Percentiles rank a stretch among this genome's conserved stretches.
phyloP scores from a whole-genome alignment of 1,140 invertebrate species.

The Spodoptera litura region DNA sequence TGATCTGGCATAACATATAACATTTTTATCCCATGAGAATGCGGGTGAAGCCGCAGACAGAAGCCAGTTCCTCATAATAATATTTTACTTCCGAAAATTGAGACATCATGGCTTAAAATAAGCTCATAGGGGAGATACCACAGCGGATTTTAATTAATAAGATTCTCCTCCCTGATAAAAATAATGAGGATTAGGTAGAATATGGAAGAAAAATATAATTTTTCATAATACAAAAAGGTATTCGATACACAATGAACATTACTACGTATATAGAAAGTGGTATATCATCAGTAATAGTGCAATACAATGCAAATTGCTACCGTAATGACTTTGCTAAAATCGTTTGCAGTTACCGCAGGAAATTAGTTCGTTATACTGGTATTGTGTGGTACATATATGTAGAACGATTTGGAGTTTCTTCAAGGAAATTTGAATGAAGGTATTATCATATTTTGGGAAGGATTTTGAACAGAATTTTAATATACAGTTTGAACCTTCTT shows the following conservation, averaged over 20 bases:
- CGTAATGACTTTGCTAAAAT: slow-evolving; percentile 30
- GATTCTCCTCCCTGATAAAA: too few relatives aligned
- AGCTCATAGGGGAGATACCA: too few relatives aligned
- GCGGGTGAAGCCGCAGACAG: too few relatives aligned
- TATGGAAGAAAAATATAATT: background rate
- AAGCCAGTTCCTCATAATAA: too few relatives aligned
- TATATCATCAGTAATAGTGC: slow-evolving; percentile 27
- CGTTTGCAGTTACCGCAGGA: slow-evolving; percentile 34
- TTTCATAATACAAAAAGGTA: slow-evolving; percentile 14
- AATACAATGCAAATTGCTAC: slow-evolving; percentile 22
- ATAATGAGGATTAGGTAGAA: background rate
- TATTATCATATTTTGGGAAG: too few relatives aligned
- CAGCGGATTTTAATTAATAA: too few relatives aligned
- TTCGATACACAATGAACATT: slow-evolving; percentile 41
- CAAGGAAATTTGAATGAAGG: background rate
- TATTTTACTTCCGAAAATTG: too few relatives aligned
- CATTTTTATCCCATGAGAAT: too few relatives aligned
- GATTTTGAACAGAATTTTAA: too few relatives aligned
- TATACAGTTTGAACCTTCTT: too few relatives aligned
- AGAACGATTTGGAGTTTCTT: background rate
- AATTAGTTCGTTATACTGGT: slow-evolving; percentile 27
- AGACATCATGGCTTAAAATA: too few relatives aligned
- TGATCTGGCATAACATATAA: too few relatives aligned
- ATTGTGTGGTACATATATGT: background rate
- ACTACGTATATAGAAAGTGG: slow-evolving; percentile 22